Conservation (phyloP, 1,140 invertebrate genomes). For the Ladona fulva region DNA sequence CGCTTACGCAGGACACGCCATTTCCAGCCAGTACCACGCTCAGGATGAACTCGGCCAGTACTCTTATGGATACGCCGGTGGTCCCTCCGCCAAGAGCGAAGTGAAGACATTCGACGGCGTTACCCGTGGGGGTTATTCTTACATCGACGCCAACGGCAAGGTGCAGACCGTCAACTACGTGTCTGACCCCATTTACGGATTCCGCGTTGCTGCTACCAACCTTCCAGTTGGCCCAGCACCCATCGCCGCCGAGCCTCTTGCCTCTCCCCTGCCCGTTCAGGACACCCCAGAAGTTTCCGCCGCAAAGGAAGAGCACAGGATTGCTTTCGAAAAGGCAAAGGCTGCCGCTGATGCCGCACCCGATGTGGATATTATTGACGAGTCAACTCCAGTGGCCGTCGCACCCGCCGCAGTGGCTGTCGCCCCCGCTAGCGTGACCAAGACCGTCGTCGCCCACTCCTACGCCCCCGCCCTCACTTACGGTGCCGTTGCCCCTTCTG, state of each 20-base stretch:
- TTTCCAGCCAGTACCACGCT: conserved; percentile 33
- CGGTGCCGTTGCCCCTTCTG: not conserved
- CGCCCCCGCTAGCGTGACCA: not conserved
- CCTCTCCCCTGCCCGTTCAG: conserved; percentile 20
- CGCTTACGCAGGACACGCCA: conserved; percentile 14
- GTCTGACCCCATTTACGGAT: conserved; percentile 49
- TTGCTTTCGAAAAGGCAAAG: conserved; percentile 26
- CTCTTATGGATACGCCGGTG: conserved; percentile 32
- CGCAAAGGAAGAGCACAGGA: conserved; percentile 29
- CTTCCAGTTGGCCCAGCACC: conserved; percentile 37
- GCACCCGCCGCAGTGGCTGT: conserved; percentile 16
- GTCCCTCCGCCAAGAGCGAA: conserved; percentile 29
- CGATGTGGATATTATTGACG: not conserved
- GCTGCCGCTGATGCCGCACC: not conserved
- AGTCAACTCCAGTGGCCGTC: not conserved
- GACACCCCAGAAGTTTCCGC: conserved; percentile 28
- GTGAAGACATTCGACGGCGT: conserved; percentile 30
- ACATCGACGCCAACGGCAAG: conserved; percentile 40
- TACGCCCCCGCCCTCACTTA: not conserved
- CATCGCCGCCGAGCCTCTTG: conserved; percentile 17
- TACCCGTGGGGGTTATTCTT: conserved; percentile 35
- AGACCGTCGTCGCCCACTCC: not conserved
- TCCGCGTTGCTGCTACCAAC: conserved; percentile 54
- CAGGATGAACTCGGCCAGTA: conserved; percentile 30
- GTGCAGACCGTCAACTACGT: conserved; percentile 43